These are phyloP conservation scores for Cervus canadensis DNA, from an alignment of 2,113 vertebrate genomes.

Conservation along the genomic window DNA sequence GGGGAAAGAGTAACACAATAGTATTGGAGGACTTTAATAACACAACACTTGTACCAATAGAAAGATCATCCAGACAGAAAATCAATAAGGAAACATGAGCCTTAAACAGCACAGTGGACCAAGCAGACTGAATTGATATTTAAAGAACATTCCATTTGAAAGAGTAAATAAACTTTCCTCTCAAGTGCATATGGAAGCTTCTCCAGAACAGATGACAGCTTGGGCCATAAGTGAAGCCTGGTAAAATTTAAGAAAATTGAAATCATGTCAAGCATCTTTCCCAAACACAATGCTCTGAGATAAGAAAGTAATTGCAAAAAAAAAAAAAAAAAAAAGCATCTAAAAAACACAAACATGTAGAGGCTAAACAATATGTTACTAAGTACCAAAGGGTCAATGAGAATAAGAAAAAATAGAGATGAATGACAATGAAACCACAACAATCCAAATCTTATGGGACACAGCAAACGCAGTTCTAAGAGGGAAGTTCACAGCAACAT, in stretches of 20 bases:
- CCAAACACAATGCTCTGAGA: neutral
- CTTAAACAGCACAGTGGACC: neutral
- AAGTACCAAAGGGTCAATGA: neutral
- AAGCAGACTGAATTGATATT: neutral
- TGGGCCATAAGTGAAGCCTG: neutral
- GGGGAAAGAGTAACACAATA: neutral
- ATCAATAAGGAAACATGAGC: neutral
- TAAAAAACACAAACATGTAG: neutral
- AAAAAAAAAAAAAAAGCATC: neutral
- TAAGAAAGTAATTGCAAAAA: neutral
- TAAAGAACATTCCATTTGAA: neutral
- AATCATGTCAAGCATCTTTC: neutral
- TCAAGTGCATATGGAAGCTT: neutral
- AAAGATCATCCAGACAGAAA: neutral
- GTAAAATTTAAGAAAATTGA: neutral
- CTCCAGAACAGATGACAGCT: neutral
- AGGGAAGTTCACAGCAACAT: neutral
- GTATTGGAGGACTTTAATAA: neutral
- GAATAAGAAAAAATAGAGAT: neutral
- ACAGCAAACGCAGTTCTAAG: neutral
- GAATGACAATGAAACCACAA: neutral
- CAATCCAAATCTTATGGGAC: neutral
- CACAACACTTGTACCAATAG: neutral
- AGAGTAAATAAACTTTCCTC: neutral
- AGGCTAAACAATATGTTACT: neutral